Evolutionary conservation across 2,797 vertebrate genomes (phyloP).

Genomic region (Acanthopagrus latus): DNA sequence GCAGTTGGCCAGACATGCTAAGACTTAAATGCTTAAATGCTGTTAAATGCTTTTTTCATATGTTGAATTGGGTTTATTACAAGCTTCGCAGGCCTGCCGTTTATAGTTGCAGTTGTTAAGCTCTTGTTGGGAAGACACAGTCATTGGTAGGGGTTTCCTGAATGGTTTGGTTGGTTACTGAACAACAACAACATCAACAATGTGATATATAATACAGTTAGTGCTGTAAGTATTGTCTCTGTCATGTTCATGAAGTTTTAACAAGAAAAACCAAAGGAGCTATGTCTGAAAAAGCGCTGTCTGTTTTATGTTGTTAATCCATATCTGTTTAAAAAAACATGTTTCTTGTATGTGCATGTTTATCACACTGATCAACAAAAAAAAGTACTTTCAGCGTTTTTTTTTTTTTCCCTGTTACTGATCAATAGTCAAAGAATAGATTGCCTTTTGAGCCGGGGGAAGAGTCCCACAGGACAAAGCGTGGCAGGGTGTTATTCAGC

Average conservation of each 20-base stretch:
- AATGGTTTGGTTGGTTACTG: not conserved
- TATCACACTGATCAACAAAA: not conserved
- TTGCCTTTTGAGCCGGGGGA: constrained; percentile 50
- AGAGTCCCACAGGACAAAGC: constrained; percentile 53
- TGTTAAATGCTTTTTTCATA: no score
- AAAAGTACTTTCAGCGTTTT: not conserved
- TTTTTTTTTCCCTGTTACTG: constrained; percentile 16
- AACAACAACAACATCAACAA: not conserved
- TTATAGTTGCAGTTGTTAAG: not conserved
- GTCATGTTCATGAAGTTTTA: not conserved
- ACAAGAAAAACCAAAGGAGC: not conserved
- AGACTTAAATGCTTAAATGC: no score
- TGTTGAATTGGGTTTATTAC: no score
- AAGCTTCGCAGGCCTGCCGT: no score
- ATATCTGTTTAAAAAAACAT: not conserved
- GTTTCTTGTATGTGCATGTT: constrained; percentile 10
- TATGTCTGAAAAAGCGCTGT: not conserved
- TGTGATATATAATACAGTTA: not conserved
- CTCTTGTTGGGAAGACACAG: not conserved
- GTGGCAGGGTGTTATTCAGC: constrained; percentile 50
- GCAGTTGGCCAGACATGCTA: not conserved
- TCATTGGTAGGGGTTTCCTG: not conserved
- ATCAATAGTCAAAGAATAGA: constrained; percentile 52
- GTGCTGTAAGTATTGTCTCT: constrained; percentile 1
- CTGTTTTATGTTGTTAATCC: not conserved